Conservation (phyloP, 2,113 vertebrate genomes). For the Cygnus buccinator region DNA sequence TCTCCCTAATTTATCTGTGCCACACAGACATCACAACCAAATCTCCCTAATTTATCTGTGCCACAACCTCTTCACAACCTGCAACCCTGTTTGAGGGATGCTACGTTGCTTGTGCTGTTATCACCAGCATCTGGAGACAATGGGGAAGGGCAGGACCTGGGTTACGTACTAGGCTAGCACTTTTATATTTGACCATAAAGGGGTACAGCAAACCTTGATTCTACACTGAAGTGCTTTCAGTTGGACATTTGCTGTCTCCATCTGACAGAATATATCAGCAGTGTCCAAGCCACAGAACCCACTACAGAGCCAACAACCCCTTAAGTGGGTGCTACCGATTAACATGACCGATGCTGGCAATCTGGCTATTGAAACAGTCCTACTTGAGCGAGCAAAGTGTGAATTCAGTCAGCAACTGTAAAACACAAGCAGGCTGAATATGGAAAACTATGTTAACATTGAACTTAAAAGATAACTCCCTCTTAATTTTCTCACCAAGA, state of each 20-base stretch:
- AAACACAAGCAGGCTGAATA: not conserved
- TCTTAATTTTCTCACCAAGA: not conserved
- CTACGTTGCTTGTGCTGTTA: not conserved
- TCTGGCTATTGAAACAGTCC: not conserved
- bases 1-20: not conserved
- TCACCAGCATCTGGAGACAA: not conserved
- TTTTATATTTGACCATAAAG: not conserved
- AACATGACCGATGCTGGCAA: not conserved
- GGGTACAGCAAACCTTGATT: not conserved
- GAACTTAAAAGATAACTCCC: not conserved
- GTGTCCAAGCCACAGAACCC: not conserved
- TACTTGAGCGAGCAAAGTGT: not conserved
- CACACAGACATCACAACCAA: not conserved
- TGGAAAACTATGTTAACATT: not conserved
- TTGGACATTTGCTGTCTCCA: not conserved
- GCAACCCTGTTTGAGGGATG: not conserved
- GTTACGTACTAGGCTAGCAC: not conserved
- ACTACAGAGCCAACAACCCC: not conserved
- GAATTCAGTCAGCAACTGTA: not conserved
- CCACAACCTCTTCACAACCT: not conserved
- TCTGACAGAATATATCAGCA: not conserved
- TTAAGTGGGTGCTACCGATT: not conserved
- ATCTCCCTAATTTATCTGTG: not conserved
- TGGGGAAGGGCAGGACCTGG: not conserved
- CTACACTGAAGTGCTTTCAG: not conserved